Evolutionary conservation across 2,113 vertebrate species (phyloP), one percentile per base, ranked within the genome.

Genomic region (Bujurquina vittata): DNA sequence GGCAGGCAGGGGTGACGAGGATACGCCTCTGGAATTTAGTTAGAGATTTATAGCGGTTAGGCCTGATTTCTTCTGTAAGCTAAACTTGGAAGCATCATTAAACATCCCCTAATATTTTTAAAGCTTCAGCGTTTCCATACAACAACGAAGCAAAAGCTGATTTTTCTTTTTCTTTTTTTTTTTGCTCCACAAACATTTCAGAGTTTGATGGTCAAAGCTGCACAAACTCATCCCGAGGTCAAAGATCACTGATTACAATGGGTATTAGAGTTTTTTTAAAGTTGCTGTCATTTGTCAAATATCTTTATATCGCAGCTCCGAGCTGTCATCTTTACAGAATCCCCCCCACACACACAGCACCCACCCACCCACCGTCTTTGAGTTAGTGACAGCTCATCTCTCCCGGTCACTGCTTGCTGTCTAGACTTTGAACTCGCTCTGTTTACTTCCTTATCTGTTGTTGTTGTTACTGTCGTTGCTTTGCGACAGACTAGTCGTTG

Each of bases 331-430:
- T 79, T 73, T 85, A 60, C 88, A 86, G 88, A 85, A 20, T 2
- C 12, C 72, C 12, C 55, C 5, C 57, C 22, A 7, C 1, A 5
- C 23, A 3, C 40, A 10, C 10, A 10, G 10, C 9, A n/a, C 3
- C 43, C 52, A 55, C 33, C 29, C 35, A 23, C 6, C 77, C n/a
- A 37, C 83, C 52, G 83, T 88, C 89, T 94, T 92, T 94, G 91
- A 92, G 85, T 92, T 89, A 88, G 86, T 93, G 94, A 94, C 93
- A 93, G 94, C 94, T 93, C 91, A 84, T 94, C 92, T 93, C 91
- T 92, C 67, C 76, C 88, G 89, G 92, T 94, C 92, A 88, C 86
- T 85, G 88, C 87, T 93, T 75, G 73, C 81, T 20, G 84, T 90
- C 87, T 86, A 90, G 92, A 91, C 94, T 94, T 92, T 95, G 87